Conservation (phyloP, 92 coral and sea anemone species). For the Virgularia gustaviana region DNA sequence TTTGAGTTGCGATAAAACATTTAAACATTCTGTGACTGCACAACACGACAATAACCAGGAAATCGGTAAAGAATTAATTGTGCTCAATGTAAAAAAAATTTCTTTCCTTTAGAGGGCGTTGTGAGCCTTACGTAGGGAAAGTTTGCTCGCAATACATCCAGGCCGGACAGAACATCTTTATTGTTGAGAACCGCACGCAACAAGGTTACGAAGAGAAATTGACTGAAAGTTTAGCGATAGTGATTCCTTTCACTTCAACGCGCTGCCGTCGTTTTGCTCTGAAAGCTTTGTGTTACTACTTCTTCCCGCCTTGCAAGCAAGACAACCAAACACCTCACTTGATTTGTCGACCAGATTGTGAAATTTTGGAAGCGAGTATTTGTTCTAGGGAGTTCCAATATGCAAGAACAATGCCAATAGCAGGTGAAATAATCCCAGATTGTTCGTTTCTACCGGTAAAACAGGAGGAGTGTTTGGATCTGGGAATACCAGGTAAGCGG, state of each 20-base stretch:
- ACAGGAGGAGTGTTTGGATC: slow-evolving; percentile 50
- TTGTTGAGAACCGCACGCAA: slow-evolving; percentile 53
- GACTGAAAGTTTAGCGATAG: slow-evolving; percentile 40
- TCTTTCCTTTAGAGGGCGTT: slow-evolving; percentile 47
- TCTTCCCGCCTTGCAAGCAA: slow-evolving; percentile 72
- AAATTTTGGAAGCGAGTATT: slow-evolving; percentile 61
- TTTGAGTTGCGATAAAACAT: too few relatives aligned
- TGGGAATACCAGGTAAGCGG: slow-evolving; percentile 57
- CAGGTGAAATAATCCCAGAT: slow-evolving; percentile 61
- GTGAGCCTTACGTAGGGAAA: slow-evolving; percentile 63
- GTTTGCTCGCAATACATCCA: slow-evolving; percentile 52
- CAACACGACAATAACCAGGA: too few relatives aligned
- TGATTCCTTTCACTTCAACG: slow-evolving; percentile 40
- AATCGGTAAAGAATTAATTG: too few relatives aligned
- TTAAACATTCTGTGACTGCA: too few relatives aligned
- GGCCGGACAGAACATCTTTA: slow-evolving; percentile 42
- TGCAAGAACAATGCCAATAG: slow-evolving; percentile 50
- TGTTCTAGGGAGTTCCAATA: slow-evolving; percentile 81
- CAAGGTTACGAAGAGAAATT: slow-evolving; percentile 42
- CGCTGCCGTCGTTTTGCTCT: slow-evolving; percentile 57
- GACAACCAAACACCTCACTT: slow-evolving; percentile 40
- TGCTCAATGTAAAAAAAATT: too few relatives aligned
- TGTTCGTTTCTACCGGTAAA: slow-evolving; percentile 59
- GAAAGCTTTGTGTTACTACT: slow-evolving; percentile 73
- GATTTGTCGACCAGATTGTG: slow-evolving; percentile 80